These are phyloP conservation scores for Tragelaphus buxtoni DNA, from an alignment of 2,113 vertebrate genomes.

Conservation along the genomic window DNA sequence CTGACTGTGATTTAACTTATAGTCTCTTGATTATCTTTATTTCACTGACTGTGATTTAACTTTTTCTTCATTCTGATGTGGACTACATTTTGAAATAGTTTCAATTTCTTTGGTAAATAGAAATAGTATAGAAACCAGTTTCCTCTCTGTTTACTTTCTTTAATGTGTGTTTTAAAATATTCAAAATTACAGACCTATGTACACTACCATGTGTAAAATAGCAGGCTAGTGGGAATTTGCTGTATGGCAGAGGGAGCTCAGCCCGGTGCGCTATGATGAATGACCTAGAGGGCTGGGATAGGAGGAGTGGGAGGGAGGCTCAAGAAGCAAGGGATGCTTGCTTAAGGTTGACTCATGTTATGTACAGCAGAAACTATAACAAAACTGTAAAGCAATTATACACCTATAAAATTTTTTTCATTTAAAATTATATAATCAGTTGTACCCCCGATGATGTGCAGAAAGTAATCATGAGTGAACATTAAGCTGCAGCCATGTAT, in stretches of 20 bases:
- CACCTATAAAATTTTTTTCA: too few species aligned
- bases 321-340: too few species aligned
- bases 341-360: too few species aligned
- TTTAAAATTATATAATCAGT: too few species aligned
- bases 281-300: too few species aligned
- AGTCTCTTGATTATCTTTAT: not conserved
- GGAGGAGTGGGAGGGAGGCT: too few species aligned
- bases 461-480: too few species aligned
- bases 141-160: not conserved
- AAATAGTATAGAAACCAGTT: not conserved
- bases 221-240: not conserved
- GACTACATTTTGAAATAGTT: not conserved
- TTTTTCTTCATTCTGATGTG: not conserved
- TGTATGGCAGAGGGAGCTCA: not conserved
- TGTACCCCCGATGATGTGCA: too few species aligned
- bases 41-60: not conserved
- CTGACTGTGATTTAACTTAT: not conserved
- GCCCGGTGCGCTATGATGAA: accelerated
- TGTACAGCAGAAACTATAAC: too few species aligned
- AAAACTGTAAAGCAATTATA: too few species aligned
- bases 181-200: not conserved
- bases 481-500: too few species aligned
- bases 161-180: not conserved
- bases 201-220: not conserved
- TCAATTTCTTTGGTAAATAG: not conserved